These are phyloP conservation scores for Scaptomyza flava DNA, from an alignment of 2,888 invertebrate genomes.

Conservation along the genomic window DNA sequence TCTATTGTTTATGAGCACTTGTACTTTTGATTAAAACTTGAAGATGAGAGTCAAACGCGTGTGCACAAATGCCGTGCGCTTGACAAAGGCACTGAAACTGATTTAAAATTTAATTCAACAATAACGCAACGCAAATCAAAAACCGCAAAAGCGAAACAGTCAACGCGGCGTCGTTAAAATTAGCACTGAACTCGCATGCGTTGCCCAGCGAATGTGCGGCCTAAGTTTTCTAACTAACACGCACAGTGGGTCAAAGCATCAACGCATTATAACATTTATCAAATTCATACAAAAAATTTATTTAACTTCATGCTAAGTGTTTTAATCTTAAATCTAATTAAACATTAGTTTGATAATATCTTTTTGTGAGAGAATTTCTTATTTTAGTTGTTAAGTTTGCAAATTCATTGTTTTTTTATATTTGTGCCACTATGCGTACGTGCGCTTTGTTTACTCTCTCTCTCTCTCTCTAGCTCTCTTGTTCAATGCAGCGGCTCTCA, in stretches of 20 bases:
- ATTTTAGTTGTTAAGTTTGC: background rate
- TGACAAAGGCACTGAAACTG: constrained; percentile 66
- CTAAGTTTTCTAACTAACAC: constrained; percentile 58
- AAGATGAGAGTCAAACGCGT: constrained; percentile 13
- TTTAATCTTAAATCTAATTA: background rate
- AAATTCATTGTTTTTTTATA: background rate
- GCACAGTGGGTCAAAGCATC: constrained; percentile 24
- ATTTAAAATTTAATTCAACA: constrained; percentile 62
- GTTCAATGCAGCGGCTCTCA: constrained; percentile 12
- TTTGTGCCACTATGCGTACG: constrained; percentile 26
- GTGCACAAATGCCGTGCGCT: constrained; percentile 24
- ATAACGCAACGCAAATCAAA: constrained; percentile 53
- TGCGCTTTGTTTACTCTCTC: constrained; percentile 10
- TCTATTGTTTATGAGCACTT: constrained; percentile 24
- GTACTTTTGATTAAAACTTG: constrained; percentile 36
- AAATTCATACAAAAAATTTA: background rate
- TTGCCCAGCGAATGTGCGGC: constrained; percentile 61
- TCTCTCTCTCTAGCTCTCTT: constrained; percentile 8
- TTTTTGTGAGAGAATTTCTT: background rate
- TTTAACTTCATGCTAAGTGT: background rate
- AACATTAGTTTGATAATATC: no score
- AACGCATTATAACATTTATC: background rate
- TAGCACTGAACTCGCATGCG: constrained; percentile 70
- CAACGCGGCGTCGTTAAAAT: constrained; percentile 73
- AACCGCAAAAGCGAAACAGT: constrained; percentile 68